A percentile compares a stretch with the other conserved stretches of the same genome.
These are phyloP conservation scores for Mustelus asterias DNA, from an alignment of 2,113 vertebrate species.

Conservation along the genomic window DNA sequence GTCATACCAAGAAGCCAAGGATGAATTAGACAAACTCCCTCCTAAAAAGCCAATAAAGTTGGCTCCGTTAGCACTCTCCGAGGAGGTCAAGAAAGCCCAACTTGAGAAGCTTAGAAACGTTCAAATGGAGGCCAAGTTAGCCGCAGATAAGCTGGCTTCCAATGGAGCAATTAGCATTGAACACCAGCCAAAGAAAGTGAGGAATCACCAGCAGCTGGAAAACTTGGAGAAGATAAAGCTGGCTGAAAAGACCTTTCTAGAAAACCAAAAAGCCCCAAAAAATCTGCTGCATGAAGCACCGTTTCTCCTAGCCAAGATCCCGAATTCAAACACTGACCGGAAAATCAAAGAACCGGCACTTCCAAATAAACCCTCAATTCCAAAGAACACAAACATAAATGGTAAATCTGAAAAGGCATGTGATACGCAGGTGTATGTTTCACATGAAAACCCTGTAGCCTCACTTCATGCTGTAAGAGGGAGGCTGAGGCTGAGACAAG, in stretches of 20 bases:
- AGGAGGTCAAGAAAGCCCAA: slow-evolving; percentile 61
- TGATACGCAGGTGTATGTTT: not conserved
- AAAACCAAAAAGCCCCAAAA: slow-evolving; percentile 40
- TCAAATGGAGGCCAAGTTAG: slow-evolving; percentile 50
- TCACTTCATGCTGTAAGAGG: slow-evolving; percentile 41
- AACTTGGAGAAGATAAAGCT: slow-evolving; percentile 43
- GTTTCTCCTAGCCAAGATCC: not conserved
- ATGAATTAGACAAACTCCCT: slow-evolving; percentile 43
- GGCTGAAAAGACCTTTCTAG: slow-evolving; percentile 41
- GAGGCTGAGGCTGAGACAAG: slow-evolving; percentile 52
- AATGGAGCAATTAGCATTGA: slow-evolving; percentile 41
- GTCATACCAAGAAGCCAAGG: slow-evolving; percentile 41
- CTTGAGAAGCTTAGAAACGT: slow-evolving; percentile 56
- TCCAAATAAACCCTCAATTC: slow-evolving; percentile 12
- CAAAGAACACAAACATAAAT: not conserved
- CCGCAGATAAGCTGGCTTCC: slow-evolving; percentile 43
- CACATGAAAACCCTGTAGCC: slow-evolving; percentile 33
- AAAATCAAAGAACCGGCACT: not conserved
- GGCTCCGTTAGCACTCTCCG: slow-evolving; percentile 60
- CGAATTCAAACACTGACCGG: not conserved
- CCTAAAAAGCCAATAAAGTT: slow-evolving; percentile 58
- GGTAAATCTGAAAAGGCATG: not conserved
- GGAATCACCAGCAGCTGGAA: slow-evolving; percentile 45
- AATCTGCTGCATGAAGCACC: not conserved
- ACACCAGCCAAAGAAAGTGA: slow-evolving; percentile 42